Evolutionary conservation across 2,113 vertebrate species (phyloP).

Genomic region (Tiliqua scincoides): DNA sequence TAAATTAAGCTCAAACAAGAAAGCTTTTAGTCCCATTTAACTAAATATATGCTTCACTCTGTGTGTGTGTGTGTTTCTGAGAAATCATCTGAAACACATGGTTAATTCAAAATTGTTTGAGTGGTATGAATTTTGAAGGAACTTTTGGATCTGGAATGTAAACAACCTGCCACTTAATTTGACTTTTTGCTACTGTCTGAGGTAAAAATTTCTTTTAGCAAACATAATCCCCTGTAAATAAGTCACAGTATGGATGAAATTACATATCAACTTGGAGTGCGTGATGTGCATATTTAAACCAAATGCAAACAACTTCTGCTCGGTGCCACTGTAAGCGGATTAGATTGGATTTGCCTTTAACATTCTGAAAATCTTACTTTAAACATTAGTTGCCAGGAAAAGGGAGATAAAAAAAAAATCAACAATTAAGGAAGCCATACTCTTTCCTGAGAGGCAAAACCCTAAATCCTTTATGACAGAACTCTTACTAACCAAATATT

Average conservation of each 20-base stretch:
- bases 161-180: background rate
- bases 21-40: background rate
- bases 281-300: background rate
- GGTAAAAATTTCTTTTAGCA: background rate
- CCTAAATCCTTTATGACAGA: background rate
- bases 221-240: conserved; percentile 17
- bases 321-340: conserved; percentile 37
- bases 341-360: conserved; percentile 35
- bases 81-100: conserved; percentile 9
- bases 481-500: background rate
- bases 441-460: background rate
- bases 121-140: background rate
- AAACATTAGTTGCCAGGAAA: conserved; percentile 10
- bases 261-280: background rate
- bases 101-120: background rate
- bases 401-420: background rate
- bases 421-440: background rate
- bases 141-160: background rate
- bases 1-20: background rate
- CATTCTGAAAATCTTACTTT: conserved; percentile 11
- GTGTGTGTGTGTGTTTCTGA: no score
- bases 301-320: conserved; percentile 37
- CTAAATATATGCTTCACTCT: background rate
- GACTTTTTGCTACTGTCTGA: background rate
- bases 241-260: background rate